phyloP scores from a whole-genome alignment of 2,888 invertebrate genomes.

The Penaeus monodon region DNA sequence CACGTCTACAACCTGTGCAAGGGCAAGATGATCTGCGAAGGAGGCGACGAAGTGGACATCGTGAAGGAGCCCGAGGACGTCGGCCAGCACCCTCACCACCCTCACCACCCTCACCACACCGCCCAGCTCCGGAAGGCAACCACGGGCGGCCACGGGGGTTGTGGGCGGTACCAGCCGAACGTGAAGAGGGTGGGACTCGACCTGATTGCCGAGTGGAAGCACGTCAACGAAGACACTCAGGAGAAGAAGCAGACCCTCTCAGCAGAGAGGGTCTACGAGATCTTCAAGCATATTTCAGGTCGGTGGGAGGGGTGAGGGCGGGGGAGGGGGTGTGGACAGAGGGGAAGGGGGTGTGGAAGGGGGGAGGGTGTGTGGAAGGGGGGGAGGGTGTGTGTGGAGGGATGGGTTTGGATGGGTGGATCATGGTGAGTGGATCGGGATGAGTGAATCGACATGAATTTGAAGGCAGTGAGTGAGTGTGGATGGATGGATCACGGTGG shows the following conservation, averaged over 20 bases:
- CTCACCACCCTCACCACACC: conserved; percentile 76
- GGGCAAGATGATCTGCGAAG: conserved; percentile 97
- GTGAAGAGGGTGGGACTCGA: conserved; percentile 91
- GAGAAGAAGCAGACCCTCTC: conserved; percentile 93
- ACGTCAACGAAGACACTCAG: conserved; percentile 97
- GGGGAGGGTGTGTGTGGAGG: background rate
- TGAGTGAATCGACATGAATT: background rate
- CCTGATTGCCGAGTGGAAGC: conserved; percentile 97
- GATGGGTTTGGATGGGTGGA: background rate
- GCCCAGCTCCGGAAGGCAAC: conserved; percentile 67
- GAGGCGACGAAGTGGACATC: conserved; percentile 97
- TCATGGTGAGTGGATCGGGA: conserved; percentile 1
- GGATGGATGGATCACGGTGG: background rate
- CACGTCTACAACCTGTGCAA: conserved; percentile 98
- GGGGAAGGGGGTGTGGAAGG: background rate
- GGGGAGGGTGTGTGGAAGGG: background rate
- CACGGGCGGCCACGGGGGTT: conserved; percentile 89
- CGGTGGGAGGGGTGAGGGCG: background rate
- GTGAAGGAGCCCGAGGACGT: conserved; percentile 23
- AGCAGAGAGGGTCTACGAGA: conserved; percentile 97
- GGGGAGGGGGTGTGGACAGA: background rate
- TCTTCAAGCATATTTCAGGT: conserved; percentile 85
- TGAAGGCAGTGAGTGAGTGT: background rate
- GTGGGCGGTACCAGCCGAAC: conserved; percentile 97
- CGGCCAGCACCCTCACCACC: conserved; percentile 5